Percentiles rank a stretch among this genome's conserved stretches.
These are phyloP conservation scores for Syngnathus floridae DNA, from an alignment of 2,113 vertebrate genomes.

Conservation along the genomic window DNA sequence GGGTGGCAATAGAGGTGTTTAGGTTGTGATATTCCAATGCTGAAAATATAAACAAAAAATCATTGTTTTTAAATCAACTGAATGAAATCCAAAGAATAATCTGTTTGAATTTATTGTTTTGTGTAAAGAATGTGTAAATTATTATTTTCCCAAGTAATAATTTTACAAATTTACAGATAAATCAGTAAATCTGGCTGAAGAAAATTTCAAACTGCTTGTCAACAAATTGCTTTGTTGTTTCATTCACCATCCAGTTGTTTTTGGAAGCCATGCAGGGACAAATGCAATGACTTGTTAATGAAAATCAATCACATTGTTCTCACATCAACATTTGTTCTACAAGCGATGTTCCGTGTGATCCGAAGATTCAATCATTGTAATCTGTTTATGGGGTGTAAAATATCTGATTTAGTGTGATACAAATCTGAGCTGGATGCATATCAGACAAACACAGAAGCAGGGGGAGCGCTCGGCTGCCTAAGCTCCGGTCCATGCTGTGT, in stretches of 20 bases:
- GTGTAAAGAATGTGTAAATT: background rate
- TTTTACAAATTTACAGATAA: background rate
- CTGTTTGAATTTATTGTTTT: background rate
- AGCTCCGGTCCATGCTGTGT: conserved; percentile 28
- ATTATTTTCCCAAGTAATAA: background rate
- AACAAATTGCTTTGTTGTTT: background rate
- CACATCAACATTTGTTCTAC: conserved; percentile 1
- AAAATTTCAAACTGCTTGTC: background rate
- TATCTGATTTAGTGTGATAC: conserved; percentile 12
- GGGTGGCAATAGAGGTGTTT: conserved; percentile 86
- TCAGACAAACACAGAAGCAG: conserved; percentile 39
- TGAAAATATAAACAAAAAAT: conserved; percentile 57
- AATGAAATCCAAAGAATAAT: background rate
- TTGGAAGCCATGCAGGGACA: background rate
- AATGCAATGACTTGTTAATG: background rate
- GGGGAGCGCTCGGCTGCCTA: conserved; percentile 27
- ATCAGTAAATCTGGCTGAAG: background rate
- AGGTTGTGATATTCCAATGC: conserved; percentile 96
- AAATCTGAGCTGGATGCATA: conserved; percentile 22
- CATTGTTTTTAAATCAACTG: background rate
- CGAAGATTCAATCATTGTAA: background rate
- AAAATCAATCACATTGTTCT: background rate
- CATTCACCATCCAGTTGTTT: background rate
- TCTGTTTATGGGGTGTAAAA: background rate
- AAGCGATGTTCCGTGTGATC: background rate